Evolutionary conservation across 2,797 vertebrate genomes (phyloP), one percentile per base, ranked within the genome.

Genomic region (Danio choprae): DNA sequence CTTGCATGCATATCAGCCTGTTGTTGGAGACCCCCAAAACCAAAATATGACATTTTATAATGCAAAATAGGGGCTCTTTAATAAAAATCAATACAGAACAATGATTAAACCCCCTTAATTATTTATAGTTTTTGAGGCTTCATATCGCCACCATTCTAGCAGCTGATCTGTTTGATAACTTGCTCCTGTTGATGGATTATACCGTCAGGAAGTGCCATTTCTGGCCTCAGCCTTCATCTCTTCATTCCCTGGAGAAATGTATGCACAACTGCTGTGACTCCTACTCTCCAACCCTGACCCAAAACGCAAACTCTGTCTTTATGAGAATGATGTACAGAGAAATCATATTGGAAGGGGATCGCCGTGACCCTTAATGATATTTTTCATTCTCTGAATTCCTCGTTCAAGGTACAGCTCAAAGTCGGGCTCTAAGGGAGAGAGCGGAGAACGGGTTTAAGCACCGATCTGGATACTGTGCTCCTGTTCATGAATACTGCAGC

Each of bases 201-300:
- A 65, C 55, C 18, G 9, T 62, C 81, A 68, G 44, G 18, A 82
- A 67, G 53, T 73, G 53, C 58, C 22, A 80, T 71, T 12, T 8
- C 55, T 40, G 60, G 64, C 55, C 80, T 55, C 53, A 69, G 74
- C 55, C 79, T 86, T 79, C 50, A 44, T 83, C 85, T 77, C n/a
- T 56, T 88, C 89, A 86, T 90, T 81, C 43, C 59, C 76, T n/a
- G 16, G 80, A 81, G 64, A 80, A 86, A 88, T 85, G 15, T 85
- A 87, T 86, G 82, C 82, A 29, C 86, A 79, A 22, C 77, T 77
- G 73, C 16, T 48, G 63, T 74, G 83, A 84, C 44, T 84, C 79
- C 74, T 38, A 53, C 63, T 51, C 18, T 67, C 81, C 43, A 73
- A 48, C 59, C 81, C 75, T 63, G 53, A 83, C 69, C 48, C 51